Base-by-base conservation (phyloP, 2,888 invertebrate genomes). In the Clitarchus hookeri region DNA sequence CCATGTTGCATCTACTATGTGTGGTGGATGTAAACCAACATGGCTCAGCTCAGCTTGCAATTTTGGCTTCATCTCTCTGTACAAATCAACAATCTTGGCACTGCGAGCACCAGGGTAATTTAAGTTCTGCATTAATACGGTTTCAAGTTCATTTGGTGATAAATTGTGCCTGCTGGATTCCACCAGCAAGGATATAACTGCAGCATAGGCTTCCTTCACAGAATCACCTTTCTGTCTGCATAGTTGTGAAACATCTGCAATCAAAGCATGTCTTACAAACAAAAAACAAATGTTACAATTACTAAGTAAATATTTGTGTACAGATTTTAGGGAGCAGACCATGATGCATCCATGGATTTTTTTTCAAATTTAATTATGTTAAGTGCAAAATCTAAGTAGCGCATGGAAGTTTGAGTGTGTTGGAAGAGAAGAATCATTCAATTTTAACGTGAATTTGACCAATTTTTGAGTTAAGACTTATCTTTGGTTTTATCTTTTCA, bases 1-100 rank as follows among this genome's bases (percentile, higher is more conserved):
- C 92, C 92, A 92, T 84, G 90, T 89, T 9, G 91, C 89, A 87
- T 91, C 91, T 36, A 92, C 89, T 82, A 91, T 89, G 44, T 91
- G 91, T 0, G 90, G 90, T 36, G 90, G 88, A 86, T 89, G 89
- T 85, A 89, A 89, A 65, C 91, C 91, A 84, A 90, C 89, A 53
- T 89, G 87, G 87, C 90, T 90, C 79, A 91, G 88, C 3, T 89
- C 88, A 44, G 88, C 89, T 80, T 90, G 89, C 85, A 91, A 88
- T 53, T 88, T 87, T 86, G 88, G 88, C 86, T 90, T 90, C 79
- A 90, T 87, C 85, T 88, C 89, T 0, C 79, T 86, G 87, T 91
- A 91, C 48, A 86, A 86, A 83, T 90, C 88, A 79, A 90, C 89
- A 12, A 92, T 83, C 87, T 89, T 90, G 53, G 90, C 89, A 26